A percentile compares a stretch with the other conserved stretches of the same genome.
Evolutionary conservation across 2,888 invertebrate species (phyloP).

Genomic region (Eucera pruinosa): DNA sequence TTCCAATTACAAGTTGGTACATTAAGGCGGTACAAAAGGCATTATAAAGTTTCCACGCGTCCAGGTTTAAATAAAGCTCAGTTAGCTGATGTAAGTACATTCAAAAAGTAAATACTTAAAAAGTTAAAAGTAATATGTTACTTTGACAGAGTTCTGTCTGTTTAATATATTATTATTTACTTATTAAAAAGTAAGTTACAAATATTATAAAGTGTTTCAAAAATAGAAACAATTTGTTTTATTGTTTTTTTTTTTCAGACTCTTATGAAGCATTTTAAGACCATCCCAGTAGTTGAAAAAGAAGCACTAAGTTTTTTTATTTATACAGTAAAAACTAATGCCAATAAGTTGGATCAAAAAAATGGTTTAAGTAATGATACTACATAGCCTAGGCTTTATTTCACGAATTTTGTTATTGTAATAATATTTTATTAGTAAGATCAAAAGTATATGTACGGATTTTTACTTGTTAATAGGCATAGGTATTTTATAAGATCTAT

Average conservation of each 20-base stretch:
- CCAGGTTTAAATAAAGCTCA: slow-evolving; percentile 98
- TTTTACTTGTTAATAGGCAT: slow-evolving; percentile 78
- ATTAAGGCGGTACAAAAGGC: slow-evolving; percentile 95
- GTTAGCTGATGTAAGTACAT: slow-evolving; percentile 94
- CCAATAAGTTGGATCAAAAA: slow-evolving; percentile 94
- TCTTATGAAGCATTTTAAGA: slow-evolving; percentile 97
- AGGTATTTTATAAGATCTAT: slow-evolving; percentile 78
- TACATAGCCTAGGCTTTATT: slow-evolving; percentile 81
- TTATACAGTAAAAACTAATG: slow-evolving; percentile 97
- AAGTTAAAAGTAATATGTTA: background rate
- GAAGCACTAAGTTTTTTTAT: slow-evolving; percentile 97
- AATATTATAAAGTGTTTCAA: background rate
- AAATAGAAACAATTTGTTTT: background rate
- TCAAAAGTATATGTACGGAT: slow-evolving; percentile 58
- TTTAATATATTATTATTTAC: background rate
- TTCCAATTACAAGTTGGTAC: slow-evolving; percentile 97
- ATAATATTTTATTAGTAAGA: slow-evolving; percentile 69
- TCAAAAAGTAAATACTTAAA: background rate
- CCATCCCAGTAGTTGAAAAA: slow-evolving; percentile 97
- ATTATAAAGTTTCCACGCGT: slow-evolving; percentile 95
- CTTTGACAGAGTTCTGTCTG: background rate
- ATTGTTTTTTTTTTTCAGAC: slow-evolving; percentile 88
- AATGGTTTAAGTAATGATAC: slow-evolving; percentile 90
- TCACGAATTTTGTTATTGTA: slow-evolving; percentile 59
- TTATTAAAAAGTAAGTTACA: background rate